Evolutionary conservation across 2,113 vertebrate species (phyloP).

Genomic region (Urocynchramus pylzowi): DNA sequence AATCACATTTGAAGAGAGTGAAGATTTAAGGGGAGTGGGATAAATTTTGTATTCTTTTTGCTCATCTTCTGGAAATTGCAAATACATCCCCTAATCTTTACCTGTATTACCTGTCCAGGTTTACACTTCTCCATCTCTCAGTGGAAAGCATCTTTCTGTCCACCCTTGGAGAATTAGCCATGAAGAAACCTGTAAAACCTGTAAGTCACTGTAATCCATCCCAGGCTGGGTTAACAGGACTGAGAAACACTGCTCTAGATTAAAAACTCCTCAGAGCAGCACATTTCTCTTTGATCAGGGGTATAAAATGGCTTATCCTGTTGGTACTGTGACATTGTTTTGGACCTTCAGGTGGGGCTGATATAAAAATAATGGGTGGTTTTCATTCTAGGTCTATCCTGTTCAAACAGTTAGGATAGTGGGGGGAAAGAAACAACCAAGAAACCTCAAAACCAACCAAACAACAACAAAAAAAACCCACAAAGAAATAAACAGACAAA

Average conservation of each 20-base stretch:
- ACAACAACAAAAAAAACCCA: background rate
- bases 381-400: background rate
- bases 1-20: fast-evolving
- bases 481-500: background rate
- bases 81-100: background rate
- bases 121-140: background rate
- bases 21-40: background rate
- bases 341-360: background rate
- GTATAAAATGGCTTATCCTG: background rate
- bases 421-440: background rate
- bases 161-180: background rate
- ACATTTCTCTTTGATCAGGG: background rate
- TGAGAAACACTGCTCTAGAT: background rate
- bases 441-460: background rate
- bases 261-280: background rate
- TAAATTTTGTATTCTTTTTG: background rate
- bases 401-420: background rate
- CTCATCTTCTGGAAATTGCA: background rate
- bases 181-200: background rate
- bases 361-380: background rate
- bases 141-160: background rate
- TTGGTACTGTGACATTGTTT: background rate
- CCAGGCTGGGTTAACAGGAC: background rate
- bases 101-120: background rate
- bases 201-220: background rate